Evolutionary conservation across 2,888 invertebrate genomes (phyloP), one percentile per base, ranked within the genome.

Genomic region (Odontocolon sp.): DNA sequence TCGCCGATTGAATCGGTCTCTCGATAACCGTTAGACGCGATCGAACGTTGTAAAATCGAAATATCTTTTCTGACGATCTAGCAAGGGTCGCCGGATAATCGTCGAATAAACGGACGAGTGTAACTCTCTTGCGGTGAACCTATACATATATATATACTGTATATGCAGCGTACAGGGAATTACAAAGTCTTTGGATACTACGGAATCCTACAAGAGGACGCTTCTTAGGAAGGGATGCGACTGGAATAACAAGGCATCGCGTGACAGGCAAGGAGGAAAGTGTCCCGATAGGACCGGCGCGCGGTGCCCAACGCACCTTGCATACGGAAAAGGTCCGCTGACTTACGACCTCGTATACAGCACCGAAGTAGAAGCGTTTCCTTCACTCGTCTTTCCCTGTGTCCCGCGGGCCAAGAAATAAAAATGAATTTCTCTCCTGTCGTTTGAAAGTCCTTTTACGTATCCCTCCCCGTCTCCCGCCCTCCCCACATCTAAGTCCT

Each of bases 181-280:
- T 84, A 84, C 80, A 82, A 84, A 86, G 83, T 85, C 84, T 81
- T 84, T 76, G 57, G 81, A 80, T 14, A 50, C 47, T 84, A 80
- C 74, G 72, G 83, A 85, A 87, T 86, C 83, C 84, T 83, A 78
- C 63, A 63, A 67, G 56, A 68, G 57, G 42, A 68, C 73, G 80
- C 75, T 86, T 85, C 87, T 85, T 81, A 80, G 83, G 85, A 85
- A 86, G 83, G 81, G 82, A 86, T 84, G 87, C 83, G 83, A 56
- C 72, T 83, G 83, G 88, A 88, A 88, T 88, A 88, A 84, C 84
- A 56, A 56, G 47, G 31, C 47, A 40, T 42, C 40, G 57, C 36
- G 63, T 50, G 79, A 71, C 63, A 80, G 82, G 77, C 50, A 70
- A 70, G 47, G 38, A 28, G 50, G 57, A 57, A 47, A 70, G 72